A percentile compares a stretch with the other conserved stretches of the same genome.
Conservation (phyloP, 2,113 vertebrate genomes). For the Microcebus murinus region DNA sequence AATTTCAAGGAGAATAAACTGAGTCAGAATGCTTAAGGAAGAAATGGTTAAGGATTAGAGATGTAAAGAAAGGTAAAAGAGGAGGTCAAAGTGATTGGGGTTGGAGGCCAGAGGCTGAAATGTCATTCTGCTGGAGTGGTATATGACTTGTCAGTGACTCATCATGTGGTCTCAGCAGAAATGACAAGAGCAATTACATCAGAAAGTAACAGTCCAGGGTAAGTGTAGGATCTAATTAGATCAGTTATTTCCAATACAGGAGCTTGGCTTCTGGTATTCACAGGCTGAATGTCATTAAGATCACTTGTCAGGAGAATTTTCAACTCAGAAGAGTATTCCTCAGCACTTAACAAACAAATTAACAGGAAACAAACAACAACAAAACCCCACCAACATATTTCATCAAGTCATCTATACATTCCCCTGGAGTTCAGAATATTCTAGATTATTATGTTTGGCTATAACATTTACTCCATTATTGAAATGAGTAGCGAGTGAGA, state of each 20-base stretch:
- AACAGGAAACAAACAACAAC: conserved; percentile 20
- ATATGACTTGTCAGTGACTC: conserved; percentile 11
- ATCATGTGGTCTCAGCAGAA: not conserved
- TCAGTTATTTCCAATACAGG: not conserved
- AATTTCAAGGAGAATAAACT: conserved; percentile 49
- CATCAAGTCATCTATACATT: not conserved
- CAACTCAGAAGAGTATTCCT: not conserved
- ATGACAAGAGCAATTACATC: conserved; percentile 37
- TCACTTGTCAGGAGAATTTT: conserved; percentile 17
- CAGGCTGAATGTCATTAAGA: conserved; percentile 35
- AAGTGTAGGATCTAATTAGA: conserved; percentile 25
- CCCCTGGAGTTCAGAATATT: not conserved
- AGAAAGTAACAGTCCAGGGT: conserved; percentile 7
- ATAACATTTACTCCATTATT: not conserved
- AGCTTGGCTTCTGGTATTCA: not conserved
- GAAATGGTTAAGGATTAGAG: conserved; percentile 31
- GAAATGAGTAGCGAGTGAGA: not conserved
- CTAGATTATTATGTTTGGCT: conserved; percentile 29
- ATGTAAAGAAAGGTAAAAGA: conserved; percentile 46
- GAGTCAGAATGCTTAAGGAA: conserved; percentile 12
- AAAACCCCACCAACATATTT: not conserved
- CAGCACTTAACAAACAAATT: not conserved
- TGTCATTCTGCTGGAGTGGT: conserved; percentile 18
- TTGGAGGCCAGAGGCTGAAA: not conserved
- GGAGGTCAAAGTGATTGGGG: not conserved